Evolutionary conservation across 1,140 invertebrate species (phyloP).

Genomic region (Drosophila persimilis): DNA sequence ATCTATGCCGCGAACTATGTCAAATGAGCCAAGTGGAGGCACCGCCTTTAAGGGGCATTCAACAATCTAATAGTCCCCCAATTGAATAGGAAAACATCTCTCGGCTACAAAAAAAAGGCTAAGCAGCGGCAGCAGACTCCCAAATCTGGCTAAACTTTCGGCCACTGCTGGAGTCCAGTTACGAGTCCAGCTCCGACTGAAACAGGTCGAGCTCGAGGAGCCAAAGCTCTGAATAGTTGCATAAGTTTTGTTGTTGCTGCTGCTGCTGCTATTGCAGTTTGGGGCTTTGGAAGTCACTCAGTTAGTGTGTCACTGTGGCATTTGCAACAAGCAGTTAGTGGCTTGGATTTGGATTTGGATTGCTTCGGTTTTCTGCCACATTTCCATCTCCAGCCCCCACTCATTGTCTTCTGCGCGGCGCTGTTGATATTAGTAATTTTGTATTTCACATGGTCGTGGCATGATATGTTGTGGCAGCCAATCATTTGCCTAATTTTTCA

Average conservation of each 20-base stretch:
- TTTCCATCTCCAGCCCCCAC: constrained; percentile 1
- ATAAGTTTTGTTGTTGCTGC: constrained; percentile 62
- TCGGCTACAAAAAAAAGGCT: constrained; percentile 20
- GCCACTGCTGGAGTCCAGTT: constrained; percentile 35
- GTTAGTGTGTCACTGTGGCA: constrained; percentile 77
- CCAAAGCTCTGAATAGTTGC: constrained; percentile 49
- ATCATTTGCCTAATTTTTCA: constrained; percentile 50
- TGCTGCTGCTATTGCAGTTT: constrained; percentile 28
- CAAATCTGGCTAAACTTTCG: constrained; percentile 30
- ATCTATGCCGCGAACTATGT: constrained; percentile 41
- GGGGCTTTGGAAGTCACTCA: constrained; percentile 67
- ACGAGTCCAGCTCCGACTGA: constrained; percentile 25
- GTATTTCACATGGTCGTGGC: constrained; percentile 60
- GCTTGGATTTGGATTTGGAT: constrained; percentile 17
- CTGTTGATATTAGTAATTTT: constrained; percentile 71
- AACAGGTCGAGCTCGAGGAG: constrained; percentile 46
- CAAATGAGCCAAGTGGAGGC: constrained; percentile 24
- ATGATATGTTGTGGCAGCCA: constrained; percentile 40
- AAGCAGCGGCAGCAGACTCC: constrained; percentile 39
- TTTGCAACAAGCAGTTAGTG: constrained; percentile 49
- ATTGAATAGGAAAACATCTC: constrained; percentile 46
- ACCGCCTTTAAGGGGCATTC: constrained; percentile 42
- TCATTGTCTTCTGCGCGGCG: constrained; percentile 40
- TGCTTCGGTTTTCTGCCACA: constrained; percentile 34
- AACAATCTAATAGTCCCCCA: constrained; percentile 6